Base-by-base conservation (phyloP, 2,888 invertebrate species). In the Heteropelma amictum region DNA sequence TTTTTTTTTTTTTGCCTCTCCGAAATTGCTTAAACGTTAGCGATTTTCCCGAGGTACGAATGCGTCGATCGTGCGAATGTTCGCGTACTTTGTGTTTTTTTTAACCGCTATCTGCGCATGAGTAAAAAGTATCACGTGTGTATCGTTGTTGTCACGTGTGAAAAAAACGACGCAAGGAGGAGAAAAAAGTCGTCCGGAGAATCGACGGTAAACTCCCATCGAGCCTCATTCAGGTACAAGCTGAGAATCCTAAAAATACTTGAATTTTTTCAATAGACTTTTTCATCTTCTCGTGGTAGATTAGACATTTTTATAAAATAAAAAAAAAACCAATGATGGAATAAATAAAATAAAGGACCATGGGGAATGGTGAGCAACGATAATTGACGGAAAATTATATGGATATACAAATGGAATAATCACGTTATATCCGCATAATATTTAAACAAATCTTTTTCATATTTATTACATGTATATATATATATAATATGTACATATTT, bases 71-170 rank as follows among this genome's bases (percentile, higher is more conserved):
- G 83, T 82, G 72, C 79, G 82, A 79, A 77, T 79, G 72, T 74
- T 79, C 77, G 81, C 79, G 82, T 79, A 68, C 56, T 54, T 60
- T 75, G 75, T 80, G 79, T n/a, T n/a, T n/a, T n/a, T n/a, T n/a
- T n/a, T n/a, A n/a, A n/a, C n/a, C n/a, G 83, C 85, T 85, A 85
- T 51, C 82, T 81, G 85, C 85, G 86, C 86, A 86, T 87, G 86
- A 77, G 82, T 86, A 85, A 82, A 80, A 79, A 78, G 80, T 83
- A 79, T 81, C 80, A 79, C 61, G 26, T 26, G 47, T 74, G 69
- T 73, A 23, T 69, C 51, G 42, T 54, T 69, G 51, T 35, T 67
- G 6, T 53, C 63, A 75, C 71, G 51, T 67, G 70, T 38, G 63
- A 70, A 26, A n/a, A n/a, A n/a, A n/a, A n/a, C n/a, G n/a, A n/a